phyloP scores from a whole-genome alignment of 2,888 invertebrate genomes.

The Microctonus aethiopoides region DNA sequence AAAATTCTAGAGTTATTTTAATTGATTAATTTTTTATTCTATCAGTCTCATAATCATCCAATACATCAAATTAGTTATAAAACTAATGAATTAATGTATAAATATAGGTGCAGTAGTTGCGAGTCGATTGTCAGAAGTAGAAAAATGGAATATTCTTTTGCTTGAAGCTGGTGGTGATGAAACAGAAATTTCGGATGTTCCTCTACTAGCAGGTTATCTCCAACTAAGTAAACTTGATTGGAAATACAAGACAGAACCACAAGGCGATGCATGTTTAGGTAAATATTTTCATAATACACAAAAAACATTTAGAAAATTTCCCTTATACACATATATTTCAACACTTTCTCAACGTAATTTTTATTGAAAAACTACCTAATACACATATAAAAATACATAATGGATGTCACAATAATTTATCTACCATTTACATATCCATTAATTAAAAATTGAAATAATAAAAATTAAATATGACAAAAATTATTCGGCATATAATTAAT shows the following conservation, averaged over 20 bases:
- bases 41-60: no score
- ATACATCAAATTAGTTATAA: no score
- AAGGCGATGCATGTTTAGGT: slow-evolving; percentile 85
- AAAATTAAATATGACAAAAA: no score
- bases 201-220: slow-evolving; percentile 86
- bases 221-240: slow-evolving; percentile 90
- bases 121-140: slow-evolving; percentile 82
- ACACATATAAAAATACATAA: no score
- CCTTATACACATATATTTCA: no score
- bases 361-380: no score
- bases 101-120: slow-evolving; percentile 82
- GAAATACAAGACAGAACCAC: slow-evolving; percentile 93
- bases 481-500: no score
- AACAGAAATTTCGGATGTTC: slow-evolving; percentile 90
- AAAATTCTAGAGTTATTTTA: no score
- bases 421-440: no score
- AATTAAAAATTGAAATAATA: no score
- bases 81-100: slow-evolving; percentile 35
- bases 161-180: slow-evolving; percentile 92
- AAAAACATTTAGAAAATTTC: slow-evolving; percentile 4
- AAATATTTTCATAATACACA: slow-evolving; percentile 38
- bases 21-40: background rate
- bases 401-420: no score
- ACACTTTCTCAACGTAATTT: no score
- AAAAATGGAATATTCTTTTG: slow-evolving; percentile 82